Base-by-base conservation (phyloP, 2,888 invertebrate genomes). In the Julus scandinavius region DNA sequence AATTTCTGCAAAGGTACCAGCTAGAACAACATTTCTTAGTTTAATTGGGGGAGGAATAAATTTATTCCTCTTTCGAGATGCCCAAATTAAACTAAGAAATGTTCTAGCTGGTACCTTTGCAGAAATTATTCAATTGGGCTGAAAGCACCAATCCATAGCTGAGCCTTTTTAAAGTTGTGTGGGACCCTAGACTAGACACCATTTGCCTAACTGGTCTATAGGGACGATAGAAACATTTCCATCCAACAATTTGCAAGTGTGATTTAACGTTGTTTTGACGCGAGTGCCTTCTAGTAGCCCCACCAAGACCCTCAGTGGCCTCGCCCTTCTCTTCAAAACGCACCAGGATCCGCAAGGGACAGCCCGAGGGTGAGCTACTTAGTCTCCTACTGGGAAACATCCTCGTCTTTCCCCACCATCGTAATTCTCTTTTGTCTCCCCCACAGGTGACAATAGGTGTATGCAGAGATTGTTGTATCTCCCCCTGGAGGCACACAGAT, bases 371-470 rank as follows among this genome's bases (percentile, higher is more conserved):
- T 80, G 80, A 80, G 38, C 80, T 80, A 38, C 80, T 72, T 29
- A 63, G n/a, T n/a, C 63, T 63, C 63, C 20, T 9, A 63, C 63
- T 6, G 63, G 5, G 20, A 72, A 72, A 29, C 80, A 38, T 29
- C 38, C 20, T 7, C 80, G 54, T 54, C 17, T 54, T 54, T 7
- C 80, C 80, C 38, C 38, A 11, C 38, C 63, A 17, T 72, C 17
- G 6, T n/a, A 29, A 38, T 72, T 72, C 38, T 80, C 38, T 80
- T 80, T 80, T 80, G 38, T 38, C 15, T 20, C 15, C 80, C 29
- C 80, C 80, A 40, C 80, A 80, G 80, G 38, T 80, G 80, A 80
- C 80, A 72, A 72, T 29, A 72, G 72, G 72, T 29, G 72, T 7
- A 17, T 54, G 17, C 54, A 13, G 54, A 54, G 54, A 54, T 54